Percentiles rank a stretch among this genome's conserved stretches.
Evolutionary conservation across 2,113 vertebrate species (phyloP).

Genomic region (Syrrhaptes paradoxus): DNA sequence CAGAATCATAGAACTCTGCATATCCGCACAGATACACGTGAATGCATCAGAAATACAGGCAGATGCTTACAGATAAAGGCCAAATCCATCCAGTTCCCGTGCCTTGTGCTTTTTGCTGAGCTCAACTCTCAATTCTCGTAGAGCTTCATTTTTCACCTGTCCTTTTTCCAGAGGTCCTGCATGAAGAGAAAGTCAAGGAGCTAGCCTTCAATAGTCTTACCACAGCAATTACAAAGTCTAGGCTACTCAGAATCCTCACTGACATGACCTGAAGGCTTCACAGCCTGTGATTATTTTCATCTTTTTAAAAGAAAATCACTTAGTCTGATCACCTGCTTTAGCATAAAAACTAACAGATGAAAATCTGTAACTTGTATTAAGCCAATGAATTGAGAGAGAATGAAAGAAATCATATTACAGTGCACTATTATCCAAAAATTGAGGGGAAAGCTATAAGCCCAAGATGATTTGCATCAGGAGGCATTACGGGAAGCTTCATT

Average conservation of each 20-base stretch:
- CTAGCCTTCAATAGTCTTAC: background rate
- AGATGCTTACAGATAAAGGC: slow-evolving; percentile 89
- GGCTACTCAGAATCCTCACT: background rate
- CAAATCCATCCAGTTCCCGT: slow-evolving; percentile 93
- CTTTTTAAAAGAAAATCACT: background rate
- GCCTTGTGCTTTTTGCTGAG: slow-evolving; percentile 95
- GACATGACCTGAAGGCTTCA: background rate
- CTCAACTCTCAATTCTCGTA: slow-evolving; percentile 92
- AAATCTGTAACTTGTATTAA: background rate
- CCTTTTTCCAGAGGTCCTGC: slow-evolving; percentile 96
- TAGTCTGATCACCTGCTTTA: background rate
- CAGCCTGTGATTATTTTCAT: background rate
- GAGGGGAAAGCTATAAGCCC: background rate
- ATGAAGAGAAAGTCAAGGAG: slow-evolving; percentile 6
- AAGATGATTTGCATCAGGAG: background rate
- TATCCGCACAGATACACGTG: background rate
- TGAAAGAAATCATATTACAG: background rate
- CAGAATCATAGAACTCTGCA: background rate
- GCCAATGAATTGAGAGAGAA: background rate
- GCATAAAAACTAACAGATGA: background rate
- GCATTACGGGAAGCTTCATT: background rate
- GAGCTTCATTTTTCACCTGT: slow-evolving; percentile 95
- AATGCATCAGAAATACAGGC: background rate
- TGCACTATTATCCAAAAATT: background rate
- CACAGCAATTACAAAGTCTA: background rate